Evolutionary conservation across 2,888 invertebrate species (phyloP).

Genomic region (Teleogryllus oceanicus): DNA sequence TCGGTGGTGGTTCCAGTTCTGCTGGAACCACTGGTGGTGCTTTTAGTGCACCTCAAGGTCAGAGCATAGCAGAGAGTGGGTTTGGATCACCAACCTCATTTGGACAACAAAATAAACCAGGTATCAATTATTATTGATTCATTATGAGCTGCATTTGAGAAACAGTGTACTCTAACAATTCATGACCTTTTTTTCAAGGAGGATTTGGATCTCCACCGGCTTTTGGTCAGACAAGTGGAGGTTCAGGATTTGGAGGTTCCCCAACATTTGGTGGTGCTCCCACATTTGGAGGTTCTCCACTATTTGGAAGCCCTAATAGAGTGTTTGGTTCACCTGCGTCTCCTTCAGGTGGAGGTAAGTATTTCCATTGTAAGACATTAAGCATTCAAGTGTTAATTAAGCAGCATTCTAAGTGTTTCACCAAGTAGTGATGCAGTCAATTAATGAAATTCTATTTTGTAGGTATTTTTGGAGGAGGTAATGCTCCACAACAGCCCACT

Average conservation of each 20-base stretch:
- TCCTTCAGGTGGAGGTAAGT: slow-evolving; percentile 29
- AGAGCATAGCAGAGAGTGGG: slow-evolving; percentile 47
- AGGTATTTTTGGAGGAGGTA: slow-evolving; percentile 37
- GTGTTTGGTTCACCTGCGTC: slow-evolving; percentile 47
- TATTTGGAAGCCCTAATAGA: slow-evolving; percentile 52
- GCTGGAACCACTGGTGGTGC: slow-evolving; percentile 41
- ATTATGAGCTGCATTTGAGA: background rate
- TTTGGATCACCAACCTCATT: slow-evolving; percentile 46
- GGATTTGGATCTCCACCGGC: slow-evolving; percentile 43
- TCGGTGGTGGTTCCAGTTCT: slow-evolving; percentile 26
- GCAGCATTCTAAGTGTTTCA: too few relatives aligned
- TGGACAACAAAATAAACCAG: slow-evolving; percentile 39
- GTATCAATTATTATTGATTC: background rate
- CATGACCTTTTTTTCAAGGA: slow-evolving; percentile 24
- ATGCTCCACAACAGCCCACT: slow-evolving; percentile 53
- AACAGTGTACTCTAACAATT: background rate
- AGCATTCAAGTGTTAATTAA: too few relatives aligned
- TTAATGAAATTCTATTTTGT: background rate
- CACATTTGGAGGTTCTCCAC: slow-evolving; percentile 52
- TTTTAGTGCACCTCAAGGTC: slow-evolving; percentile 44
- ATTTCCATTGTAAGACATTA: background rate
- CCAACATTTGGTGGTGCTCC: slow-evolving; percentile 50
- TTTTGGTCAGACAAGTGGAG: slow-evolving; percentile 46
- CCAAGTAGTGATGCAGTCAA: too few relatives aligned
- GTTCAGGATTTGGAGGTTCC: slow-evolving; percentile 51